A percentile compares a stretch with the other conserved stretches of the same genome.
These are phyloP conservation scores for Glyptemys insculpta DNA, from an alignment of 2,797 vertebrate genomes.

Conservation along the genomic window DNA sequence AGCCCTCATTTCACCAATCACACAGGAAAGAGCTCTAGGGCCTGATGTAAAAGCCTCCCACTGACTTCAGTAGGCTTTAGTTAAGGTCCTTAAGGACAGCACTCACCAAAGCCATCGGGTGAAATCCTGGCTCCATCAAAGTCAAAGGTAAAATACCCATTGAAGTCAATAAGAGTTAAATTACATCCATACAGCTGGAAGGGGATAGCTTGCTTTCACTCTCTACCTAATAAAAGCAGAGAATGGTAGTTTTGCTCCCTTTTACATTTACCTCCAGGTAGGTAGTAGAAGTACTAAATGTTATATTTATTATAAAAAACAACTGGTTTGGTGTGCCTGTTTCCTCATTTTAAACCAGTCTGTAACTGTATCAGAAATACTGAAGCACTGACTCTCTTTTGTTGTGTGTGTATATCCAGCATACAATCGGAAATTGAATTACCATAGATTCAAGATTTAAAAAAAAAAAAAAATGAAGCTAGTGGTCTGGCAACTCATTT, in stretches of 20 bases:
- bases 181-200: background rate
- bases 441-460: background rate
- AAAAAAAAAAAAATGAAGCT: fast-evolving
- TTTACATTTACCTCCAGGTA: background rate
- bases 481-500: fast-evolving
- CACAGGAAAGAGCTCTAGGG: background rate
- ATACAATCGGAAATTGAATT: background rate
- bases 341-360: background rate
- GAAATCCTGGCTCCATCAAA: background rate
- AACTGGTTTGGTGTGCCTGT: background rate
- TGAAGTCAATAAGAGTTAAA: too few species aligned
- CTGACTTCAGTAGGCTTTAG: background rate
- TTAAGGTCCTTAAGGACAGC: background rate
- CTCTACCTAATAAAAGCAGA: background rate
- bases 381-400: background rate
- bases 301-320: background rate
- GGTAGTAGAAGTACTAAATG: background rate
- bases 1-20: background rate
- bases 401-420: background rate
- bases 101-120: background rate
- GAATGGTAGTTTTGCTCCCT: fast-evolving
- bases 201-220: fast-evolving
- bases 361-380: background rate
- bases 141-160: background rate
- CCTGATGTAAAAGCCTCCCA: background rate